Conservation (phyloP, 2,797 vertebrate genomes). For the Silurus lanzhouensis region DNA sequence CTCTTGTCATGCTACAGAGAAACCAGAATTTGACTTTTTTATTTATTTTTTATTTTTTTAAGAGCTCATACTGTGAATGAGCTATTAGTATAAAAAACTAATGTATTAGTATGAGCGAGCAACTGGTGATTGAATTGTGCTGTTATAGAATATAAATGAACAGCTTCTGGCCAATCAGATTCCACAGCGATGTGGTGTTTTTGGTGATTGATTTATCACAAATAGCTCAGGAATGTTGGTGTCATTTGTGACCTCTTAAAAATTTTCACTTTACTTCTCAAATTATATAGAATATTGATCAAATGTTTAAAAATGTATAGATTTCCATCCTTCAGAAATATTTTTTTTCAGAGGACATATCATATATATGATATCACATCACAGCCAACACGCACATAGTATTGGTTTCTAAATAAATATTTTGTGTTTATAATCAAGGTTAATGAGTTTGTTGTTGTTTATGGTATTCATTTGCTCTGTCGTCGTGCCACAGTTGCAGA, state of each 20-base stretch:
- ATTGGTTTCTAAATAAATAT: neutral
- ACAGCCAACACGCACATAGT: too few species aligned
- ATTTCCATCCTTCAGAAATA: neutral
- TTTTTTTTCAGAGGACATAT: neutral
- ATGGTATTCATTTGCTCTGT: conserved; percentile 12
- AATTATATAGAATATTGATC: neutral
- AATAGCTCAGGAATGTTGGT: too few species aligned
- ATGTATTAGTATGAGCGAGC: neutral
- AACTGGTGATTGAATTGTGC: neutral
- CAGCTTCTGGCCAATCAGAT: neutral
- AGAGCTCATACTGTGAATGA: neutral
- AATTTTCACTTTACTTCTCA: neutral
- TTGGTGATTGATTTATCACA: neutral
- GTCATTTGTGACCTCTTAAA: neutral
- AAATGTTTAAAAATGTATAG: neutral
- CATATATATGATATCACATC: too few species aligned
- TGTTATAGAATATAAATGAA: neutral
- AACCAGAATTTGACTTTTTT: neutral
- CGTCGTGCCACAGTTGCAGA: conserved; percentile 80
- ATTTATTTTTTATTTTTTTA: too few species aligned
- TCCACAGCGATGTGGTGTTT: neutral
- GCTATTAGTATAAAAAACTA: neutral
- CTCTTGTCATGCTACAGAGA: neutral
- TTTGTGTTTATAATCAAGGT: neutral
- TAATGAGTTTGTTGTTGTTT: neutral